Percentiles rank a stretch among this genome's conserved stretches.
Conservation (phyloP, 2,113 vertebrate genomes). For the Laticauda laticaudata region DNA sequence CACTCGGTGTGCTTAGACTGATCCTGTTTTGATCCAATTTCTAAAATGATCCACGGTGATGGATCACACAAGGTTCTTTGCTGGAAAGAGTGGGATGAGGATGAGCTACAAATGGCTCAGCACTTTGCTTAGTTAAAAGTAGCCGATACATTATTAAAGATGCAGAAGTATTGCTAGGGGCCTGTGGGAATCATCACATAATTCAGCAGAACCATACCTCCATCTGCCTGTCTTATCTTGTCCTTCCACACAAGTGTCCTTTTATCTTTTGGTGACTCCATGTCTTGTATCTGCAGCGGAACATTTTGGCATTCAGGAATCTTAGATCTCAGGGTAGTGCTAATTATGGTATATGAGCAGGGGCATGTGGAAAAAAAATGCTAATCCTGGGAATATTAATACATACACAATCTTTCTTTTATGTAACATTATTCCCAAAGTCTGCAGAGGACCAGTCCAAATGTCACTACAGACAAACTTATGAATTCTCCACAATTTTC, state of each 20-base stretch:
- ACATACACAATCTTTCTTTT: background rate
- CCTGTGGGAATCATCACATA: background rate
- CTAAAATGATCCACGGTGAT: background rate
- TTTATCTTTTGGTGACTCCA: background rate
- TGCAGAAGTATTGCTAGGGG: slow-evolving; percentile 9
- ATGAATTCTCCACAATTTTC: background rate
- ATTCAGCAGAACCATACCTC: slow-evolving; percentile 1
- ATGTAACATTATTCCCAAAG: background rate
- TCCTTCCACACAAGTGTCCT: background rate
- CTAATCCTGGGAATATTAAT: background rate
- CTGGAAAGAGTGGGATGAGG: background rate
- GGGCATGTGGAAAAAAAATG: background rate
- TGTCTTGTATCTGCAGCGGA: background rate
- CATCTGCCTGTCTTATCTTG: slow-evolving; percentile 3
- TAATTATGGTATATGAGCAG: background rate
- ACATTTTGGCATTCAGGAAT: background rate
- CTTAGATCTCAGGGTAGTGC: background rate
- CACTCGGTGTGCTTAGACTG: background rate
- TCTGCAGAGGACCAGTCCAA: background rate
- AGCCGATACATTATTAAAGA: slow-evolving; percentile 1
- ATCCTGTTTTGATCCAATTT: background rate
- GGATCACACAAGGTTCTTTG: background rate
- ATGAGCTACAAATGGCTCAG: background rate
- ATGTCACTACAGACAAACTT: background rate
- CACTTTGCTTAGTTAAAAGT: slow-evolving; percentile 2